Base-by-base conservation (phyloP, 2,113 vertebrate genomes). In the Alectura lathami region DNA sequence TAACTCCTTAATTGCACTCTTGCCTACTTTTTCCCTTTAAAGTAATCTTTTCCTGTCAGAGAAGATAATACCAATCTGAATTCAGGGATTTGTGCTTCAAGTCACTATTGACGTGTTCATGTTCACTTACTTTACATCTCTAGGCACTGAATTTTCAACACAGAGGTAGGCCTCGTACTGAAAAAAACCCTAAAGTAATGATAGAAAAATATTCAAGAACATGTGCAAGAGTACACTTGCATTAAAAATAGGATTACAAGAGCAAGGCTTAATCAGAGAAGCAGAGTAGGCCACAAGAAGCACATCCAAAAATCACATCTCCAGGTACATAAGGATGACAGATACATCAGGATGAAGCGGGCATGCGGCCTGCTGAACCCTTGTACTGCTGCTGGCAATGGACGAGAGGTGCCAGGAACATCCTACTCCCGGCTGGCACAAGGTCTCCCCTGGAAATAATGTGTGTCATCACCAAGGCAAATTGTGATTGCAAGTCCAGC, bases 121-220 rank as follows among this genome's bases (percentile, higher is more conserved):
- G 4, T 59, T 83, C 38, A 17, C 34, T 67, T 54, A 43, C 42
- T 85, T 87, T 50, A 80, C 4, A 16, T 43, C 42, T 56, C 20
- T n/a, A 80, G 45, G 42, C 54, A 54, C 1, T 56, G 54, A 32
- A 51, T 83, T 91, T 70, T 66, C 59, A 85, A 43, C 22, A n/a
- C 42, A 51, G 29, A 78, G 23, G 36, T 5, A 68, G 6, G 48
- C 13, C 6, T 53, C 9, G 1, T 32, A 45, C 32, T 89, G 36
- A 80, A 53, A 90, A 92, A 48, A 63, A 20, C 18, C 24, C 57
- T 5, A 69, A 85, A 77, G 90, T 69, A 92, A 72, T 7, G 32
- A 67, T 57, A 54, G 83, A 60, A 94, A 90, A 94, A 62, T 54
- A 93, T 66, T 92, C 68, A 81, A 53, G 56, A 90, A 80, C 47